Base-by-base conservation (phyloP, 2,888 invertebrate genomes). In the Aleiodes testaceus region DNA sequence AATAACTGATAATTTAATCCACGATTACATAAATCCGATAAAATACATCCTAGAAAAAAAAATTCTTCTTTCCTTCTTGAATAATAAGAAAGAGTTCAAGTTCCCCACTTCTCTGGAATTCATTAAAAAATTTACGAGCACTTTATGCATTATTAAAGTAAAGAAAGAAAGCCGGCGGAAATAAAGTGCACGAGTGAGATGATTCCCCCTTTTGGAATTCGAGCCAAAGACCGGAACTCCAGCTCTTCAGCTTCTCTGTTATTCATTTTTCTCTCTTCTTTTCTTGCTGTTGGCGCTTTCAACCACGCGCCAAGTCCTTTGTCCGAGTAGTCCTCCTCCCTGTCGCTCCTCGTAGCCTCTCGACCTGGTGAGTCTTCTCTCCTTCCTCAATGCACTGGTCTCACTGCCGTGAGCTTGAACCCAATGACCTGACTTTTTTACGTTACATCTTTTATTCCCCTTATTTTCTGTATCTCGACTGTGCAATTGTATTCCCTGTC, bases 261-360 rank as follows among this genome's bases (percentile, higher is more conserved):
- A 22, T 59, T 22, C 45, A 14, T 12, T 36, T 59, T 52, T 65
- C 26, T 69, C 50, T 12, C 52, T 53, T 11, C 69, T 14, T 53
- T 68, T 66, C 64, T 53, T 49, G 20, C 66, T 55, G 45, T 16
- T 45, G 45, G 16, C 59, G 67, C 65, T 67, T 61, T 36, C 20
- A 66, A 18, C 49, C 70, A 66, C 59, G 70, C 70, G 59, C 49
- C 20, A 70, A 66, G 59, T 70, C 64, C 70, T 72, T 66, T 72
- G 67, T 72, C 66, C 66, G 45, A 55, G 49, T 26, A 16, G 20
- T 64, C 22, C 61, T 63, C 53, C 42, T 52, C 20, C 12, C 22
- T 26, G 26, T 26, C 26, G 26, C 26, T 26, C 22, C 50, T 42
- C 18, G 16, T 36, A 49, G 16, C 16, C 64, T 36, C 49, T 53